Conservation (phyloP, 1,140 invertebrate genomes). For the Frieseomelitta varia region DNA sequence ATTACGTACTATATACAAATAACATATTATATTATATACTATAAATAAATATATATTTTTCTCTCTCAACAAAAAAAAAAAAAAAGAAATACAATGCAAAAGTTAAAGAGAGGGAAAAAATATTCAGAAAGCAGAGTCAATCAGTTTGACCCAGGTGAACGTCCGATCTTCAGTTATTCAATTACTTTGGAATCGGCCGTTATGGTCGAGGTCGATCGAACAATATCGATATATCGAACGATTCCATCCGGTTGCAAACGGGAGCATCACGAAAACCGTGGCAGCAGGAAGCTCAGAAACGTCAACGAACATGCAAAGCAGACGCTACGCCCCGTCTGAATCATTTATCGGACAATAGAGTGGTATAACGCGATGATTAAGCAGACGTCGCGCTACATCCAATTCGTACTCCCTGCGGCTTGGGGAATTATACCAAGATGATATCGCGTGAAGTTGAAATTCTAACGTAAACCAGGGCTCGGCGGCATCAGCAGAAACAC, state of each 20-base stretch:
- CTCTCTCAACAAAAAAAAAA: no score
- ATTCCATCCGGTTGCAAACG: neutral
- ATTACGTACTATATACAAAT: no score
- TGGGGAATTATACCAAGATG: neutral
- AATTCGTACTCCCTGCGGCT: neutral
- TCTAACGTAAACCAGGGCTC: neutral
- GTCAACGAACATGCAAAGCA: no score
- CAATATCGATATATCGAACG: conserved; percentile 1
- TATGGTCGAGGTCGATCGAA: neutral
- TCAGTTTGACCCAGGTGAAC: no score
- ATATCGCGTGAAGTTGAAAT: conserved; percentile 9
- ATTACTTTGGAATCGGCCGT: neutral
- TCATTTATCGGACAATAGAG: conserved; percentile 11
- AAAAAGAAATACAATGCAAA: no score
- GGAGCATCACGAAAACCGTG: neutral
- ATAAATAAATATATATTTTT: no score
- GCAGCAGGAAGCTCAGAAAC: neutral
- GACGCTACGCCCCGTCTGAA: neutral
- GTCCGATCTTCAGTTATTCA: no score
- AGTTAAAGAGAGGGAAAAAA: no score
- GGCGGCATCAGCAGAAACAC: neutral
- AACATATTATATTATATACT: no score
- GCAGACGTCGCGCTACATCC: conserved; percentile 2
- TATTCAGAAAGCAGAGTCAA: no score
- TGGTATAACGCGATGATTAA: conserved; percentile 12